A percentile compares a stretch with the other conserved stretches of the same genome.
phyloP scores from a whole-genome alignment of 2,113 vertebrate genomes.

The Panthera leo region DNA sequence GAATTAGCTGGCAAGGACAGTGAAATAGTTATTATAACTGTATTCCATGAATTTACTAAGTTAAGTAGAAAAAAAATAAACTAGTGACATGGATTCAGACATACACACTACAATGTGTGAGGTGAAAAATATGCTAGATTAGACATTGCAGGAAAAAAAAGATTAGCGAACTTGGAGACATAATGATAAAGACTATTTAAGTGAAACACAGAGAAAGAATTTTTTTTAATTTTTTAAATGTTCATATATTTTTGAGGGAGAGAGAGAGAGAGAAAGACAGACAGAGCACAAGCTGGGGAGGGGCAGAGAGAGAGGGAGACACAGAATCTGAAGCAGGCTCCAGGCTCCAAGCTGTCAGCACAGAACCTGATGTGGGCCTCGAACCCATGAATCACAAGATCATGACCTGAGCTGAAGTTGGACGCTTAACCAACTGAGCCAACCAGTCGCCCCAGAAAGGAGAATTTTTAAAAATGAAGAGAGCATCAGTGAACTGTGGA shows the following conservation, averaged over 20 bases:
- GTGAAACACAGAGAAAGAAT: neutral
- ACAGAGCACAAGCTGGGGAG: too few species aligned
- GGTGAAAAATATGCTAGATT: neutral
- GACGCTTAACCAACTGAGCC: too few species aligned
- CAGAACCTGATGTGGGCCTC: too few species aligned
- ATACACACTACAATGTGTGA: neutral
- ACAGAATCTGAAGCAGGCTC: too few species aligned
- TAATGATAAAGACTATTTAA: neutral
- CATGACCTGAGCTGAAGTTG: too few species aligned
- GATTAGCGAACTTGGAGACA: neutral
- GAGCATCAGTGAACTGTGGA: neutral
- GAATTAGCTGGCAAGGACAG: neutral
- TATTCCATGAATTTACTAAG: neutral
- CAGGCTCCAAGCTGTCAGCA: too few species aligned
- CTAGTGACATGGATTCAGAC: neutral
- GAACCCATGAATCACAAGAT: too few species aligned
- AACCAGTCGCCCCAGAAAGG: neutral
- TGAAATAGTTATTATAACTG: neutral
- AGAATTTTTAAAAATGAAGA: neutral
- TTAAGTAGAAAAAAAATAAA: neutral
- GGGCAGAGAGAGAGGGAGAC: too few species aligned
- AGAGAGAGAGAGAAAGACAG: too few species aligned
- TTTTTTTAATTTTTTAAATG: too few species aligned
- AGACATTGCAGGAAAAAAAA: neutral
- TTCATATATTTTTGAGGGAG: too few species aligned